Evolutionary conservation across 2,888 invertebrate species (phyloP), one percentile per base, ranked within the genome.

Genomic region (Sphecodes monilicornis): DNA sequence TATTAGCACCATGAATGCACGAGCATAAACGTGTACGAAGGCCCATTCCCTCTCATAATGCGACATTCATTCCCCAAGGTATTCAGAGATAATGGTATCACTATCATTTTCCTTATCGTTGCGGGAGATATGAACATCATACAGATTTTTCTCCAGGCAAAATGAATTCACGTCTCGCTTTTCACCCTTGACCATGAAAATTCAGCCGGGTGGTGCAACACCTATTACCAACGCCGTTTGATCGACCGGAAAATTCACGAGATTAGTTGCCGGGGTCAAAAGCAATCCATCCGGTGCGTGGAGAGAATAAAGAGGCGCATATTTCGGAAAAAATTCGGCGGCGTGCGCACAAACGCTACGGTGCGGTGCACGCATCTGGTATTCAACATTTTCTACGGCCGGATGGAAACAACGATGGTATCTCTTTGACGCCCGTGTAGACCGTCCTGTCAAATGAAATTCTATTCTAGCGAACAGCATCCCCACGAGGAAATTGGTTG

Each of bases 331-430:
- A 64, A 64, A 22, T 18, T 32, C 22, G 32, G 32, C 13, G 22
- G 80, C 86, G 73, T 76, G 78, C 50, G 72, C 60, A 41, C 69
- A 68, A 22, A 78, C 78, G 78, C 57, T 73, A 60, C 57, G 68
- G 73, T 39, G 66, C 57, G 68, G 73, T 39, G 66, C 76, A 36
- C 72, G 68, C 84, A 83, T 90, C 90, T 86, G 90, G 90, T 88
- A 82, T 84, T 88, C 86, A 90, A 85, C 84, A 83, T 88, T 90
- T 89, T 85, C 85, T 83, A 88, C 76, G 75, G 43, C 78, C 72
- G 73, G 70, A 43, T 88, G 82, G 86, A 85, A 90, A 88, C 70
- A 70, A 70, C 70, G 70, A 46, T 70, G 70, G 70, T 70, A 70
- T 70, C 70, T 70, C 70, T 70, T 70, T 70, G 70, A 70, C 70